Base-by-base conservation (phyloP, 2,888 invertebrate genomes). In the Xylophagus ater region DNA sequence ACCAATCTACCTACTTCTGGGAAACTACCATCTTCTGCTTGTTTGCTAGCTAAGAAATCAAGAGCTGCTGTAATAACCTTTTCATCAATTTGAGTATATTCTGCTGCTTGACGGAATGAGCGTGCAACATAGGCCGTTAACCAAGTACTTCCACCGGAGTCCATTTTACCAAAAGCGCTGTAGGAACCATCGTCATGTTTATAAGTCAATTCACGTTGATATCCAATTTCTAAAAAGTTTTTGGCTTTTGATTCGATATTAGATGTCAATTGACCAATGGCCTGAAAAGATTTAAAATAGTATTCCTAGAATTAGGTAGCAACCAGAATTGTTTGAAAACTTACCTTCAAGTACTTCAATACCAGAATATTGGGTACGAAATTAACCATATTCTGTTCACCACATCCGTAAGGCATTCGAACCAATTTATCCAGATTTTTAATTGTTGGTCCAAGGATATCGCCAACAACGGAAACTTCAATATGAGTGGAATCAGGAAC, bases 71-170 rank as follows among this genome's bases (percentile, higher is more conserved):
- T 64, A 37, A 88, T 71, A 4, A 85, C 71, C 34, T 64, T 62
- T 19, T 73, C 68, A 47, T 89, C 87, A 17, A 90, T 69, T 48
- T 72, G 74, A 15, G 86, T 81, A 54, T 78, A 79, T 15, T 68
- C 63, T 25, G 66, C 69, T 1, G 86, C 86, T 60, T 82, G 78
- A 41, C 72, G 73, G 62, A 90, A 83, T 1, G 84, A 78, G 49
- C 81, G 74, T 1, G 78, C 73, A 1, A 87, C 86, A 57, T 89
- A 89, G 1, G 89, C 87, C 3, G 89, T 88, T 43, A 90, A 64
- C 86, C 83, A 82, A 2, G 74, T 74, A 24, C 85, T 86, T 1
- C 85, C 78, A 0, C 10, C 7, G 23, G 7, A 8, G 7, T 8
- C 23, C 0, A 72, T 64, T 4, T 74, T 66, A 0, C 86, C 85